phyloP scores from a whole-genome alignment of 2,113 vertebrate genomes.

The Microtus ochrogaster region DNA sequence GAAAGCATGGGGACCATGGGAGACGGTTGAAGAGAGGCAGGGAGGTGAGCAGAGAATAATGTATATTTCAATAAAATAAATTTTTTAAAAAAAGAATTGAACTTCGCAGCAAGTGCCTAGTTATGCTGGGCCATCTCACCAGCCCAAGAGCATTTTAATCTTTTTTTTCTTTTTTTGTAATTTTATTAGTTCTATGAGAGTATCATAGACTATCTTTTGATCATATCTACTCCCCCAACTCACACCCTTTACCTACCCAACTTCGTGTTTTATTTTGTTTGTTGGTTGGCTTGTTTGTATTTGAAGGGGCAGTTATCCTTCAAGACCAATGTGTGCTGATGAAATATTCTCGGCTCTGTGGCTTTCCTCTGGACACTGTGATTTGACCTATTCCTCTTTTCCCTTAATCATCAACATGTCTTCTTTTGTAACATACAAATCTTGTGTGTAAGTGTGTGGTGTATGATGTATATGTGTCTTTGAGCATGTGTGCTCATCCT shows the following conservation, averaged over 20 bases:
- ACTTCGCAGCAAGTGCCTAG: neutral
- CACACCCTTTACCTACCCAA: neutral
- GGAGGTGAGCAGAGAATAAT: no score
- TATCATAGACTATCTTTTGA: neutral
- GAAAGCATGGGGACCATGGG: no score
- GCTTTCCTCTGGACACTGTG: neutral
- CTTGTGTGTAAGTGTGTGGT: neutral
- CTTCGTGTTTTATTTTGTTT: neutral
- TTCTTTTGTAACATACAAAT: neutral
- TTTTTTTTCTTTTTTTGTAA: neutral
- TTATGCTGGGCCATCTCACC: neutral
- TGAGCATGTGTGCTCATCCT: no score
- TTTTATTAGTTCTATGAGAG: neutral
- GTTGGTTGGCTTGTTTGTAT: neutral
- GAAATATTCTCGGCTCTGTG: neutral
- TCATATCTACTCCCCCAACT: neutral
- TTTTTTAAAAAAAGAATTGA: neutral
- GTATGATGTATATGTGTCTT: neutral
- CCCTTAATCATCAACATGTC: neutral
- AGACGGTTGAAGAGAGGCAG: no score
- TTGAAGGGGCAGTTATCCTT: neutral
- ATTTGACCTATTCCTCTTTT: neutral
- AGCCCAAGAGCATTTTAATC: neutral
- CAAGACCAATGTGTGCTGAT: neutral
- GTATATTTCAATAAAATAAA: no score